Evolutionary conservation across 1,140 invertebrate genomes (phyloP).

Genomic region (Trichonephila inaurata): DNA sequence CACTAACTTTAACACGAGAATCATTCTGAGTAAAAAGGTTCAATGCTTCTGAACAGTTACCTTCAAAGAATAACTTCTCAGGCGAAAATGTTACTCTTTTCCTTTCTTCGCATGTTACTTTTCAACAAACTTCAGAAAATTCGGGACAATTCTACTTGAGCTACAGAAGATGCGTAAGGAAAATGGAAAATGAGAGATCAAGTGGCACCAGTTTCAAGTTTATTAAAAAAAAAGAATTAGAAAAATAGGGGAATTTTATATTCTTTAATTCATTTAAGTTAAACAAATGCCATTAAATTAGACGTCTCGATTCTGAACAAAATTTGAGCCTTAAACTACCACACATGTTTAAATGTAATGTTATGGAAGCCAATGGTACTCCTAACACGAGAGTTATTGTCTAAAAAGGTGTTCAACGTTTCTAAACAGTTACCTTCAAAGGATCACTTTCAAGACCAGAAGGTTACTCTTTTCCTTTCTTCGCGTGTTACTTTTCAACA

Average conservation of each 20-base stretch:
- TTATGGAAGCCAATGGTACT: slow-evolving; percentile 16
- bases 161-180: too few species aligned
- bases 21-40: background rate
- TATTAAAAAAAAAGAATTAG: too few species aligned
- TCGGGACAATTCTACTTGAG: background rate
- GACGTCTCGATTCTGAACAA: too few species aligned
- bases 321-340: slow-evolving; percentile 51
- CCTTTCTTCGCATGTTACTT: background rate
- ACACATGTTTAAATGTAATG: background rate
- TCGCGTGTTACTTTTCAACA: background rate
- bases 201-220: too few species aligned
- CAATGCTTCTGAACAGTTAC: background rate
- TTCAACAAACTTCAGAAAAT: background rate
- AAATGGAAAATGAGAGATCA: too few species aligned
- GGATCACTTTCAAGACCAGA: slow-evolving; percentile 23
- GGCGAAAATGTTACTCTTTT: background rate
- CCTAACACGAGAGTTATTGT: slow-evolving; percentile 31
- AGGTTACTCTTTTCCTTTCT: background rate
- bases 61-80: background rate
- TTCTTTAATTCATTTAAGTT: too few species aligned
- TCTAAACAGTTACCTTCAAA: slow-evolving; percentile 66
- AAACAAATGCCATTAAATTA: too few species aligned
- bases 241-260: too few species aligned
- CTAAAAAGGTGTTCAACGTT: slow-evolving; percentile 65
- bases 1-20: background rate